Evolutionary conservation across 1,140 invertebrate species (phyloP).

Genomic region (Saccostrea echinata): DNA sequence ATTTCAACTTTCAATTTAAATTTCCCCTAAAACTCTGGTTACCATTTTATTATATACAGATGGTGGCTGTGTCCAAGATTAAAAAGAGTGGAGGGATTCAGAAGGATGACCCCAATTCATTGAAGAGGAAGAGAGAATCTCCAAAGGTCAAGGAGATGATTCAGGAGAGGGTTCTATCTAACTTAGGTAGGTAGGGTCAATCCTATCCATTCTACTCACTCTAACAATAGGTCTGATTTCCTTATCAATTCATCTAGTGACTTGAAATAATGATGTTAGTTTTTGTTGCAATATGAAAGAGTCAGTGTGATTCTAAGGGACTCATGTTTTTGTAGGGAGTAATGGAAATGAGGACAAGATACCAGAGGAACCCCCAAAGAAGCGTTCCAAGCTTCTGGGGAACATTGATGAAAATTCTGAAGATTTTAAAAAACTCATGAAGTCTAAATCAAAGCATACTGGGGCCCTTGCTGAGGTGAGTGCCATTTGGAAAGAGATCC

Average conservation of each 20-base stretch:
- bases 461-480: conserved; percentile 83
- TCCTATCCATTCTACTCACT: neutral
- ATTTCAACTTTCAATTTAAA: too few species aligned
- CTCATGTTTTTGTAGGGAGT: neutral
- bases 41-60: too few species aligned
- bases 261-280: neutral
- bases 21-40: too few species aligned
- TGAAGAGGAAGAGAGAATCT: conserved; percentile 63
- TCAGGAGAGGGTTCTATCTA: conserved; percentile 68
- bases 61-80: conserved; percentile 73
- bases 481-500: neutral
- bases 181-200: conserved; percentile 52
- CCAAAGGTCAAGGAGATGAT: conserved; percentile 67
- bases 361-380: conserved; percentile 66
- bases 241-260: neutral
- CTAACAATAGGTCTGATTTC: neutral
- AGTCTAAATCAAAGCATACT: conserved; percentile 88
- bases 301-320: neutral
- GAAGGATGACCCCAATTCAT: conserved; percentile 75
- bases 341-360: neutral
- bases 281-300: neutral
- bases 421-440: conserved; percentile 89
- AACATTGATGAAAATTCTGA: conserved; percentile 81
- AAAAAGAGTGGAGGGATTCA: conserved; percentile 72
- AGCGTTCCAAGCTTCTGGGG: conserved; percentile 75